Evolutionary conservation across 1,140 invertebrate genomes (phyloP), one percentile per base, ranked within the genome.

Genomic region (Periplaneta americana): DNA sequence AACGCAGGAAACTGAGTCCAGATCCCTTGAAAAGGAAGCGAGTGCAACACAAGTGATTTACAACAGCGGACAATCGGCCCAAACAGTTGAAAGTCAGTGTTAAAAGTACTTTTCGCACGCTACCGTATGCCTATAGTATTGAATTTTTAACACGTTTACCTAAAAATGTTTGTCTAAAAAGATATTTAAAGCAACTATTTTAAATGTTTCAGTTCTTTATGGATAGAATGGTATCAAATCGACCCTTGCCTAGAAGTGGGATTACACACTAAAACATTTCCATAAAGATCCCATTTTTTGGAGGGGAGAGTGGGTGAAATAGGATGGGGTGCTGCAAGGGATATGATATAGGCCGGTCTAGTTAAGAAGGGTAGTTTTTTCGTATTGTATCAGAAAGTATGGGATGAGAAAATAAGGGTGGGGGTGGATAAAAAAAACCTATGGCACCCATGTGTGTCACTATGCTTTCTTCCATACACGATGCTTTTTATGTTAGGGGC

Each of bases 241-340:
- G 48, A 66, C 48, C 48, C 48, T 28, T 28, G 48, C 2, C 48
- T 66, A 66, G 77, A 36, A 78, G 35, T 74, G 32, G 82, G 82
- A 83, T 83, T 83, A 81, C 80, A 81, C 75, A 80, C 37, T n/a
- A 80, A 80, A 74, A 74, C 77, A 83, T 83, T 83, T 83, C 83
- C 83, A 83, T 83, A 83, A 83, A 83, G 78, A 76, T 81, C 81
- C 83, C 83, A 83, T 83, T 80, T 83, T 82, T 81, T 82, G 35
- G 28, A 82, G 78, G 77, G 76, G 34, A 75, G 74, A 48, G 74
- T 34, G 22, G 28, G 57, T 36, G 78, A 57, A 81, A 79, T 48
- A 33, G 74, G 77, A 34, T 34, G 74, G 37, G 81, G 82, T 48
- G 34, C 34, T 34, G 39, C 22, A 35, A 33, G 79, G 79, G 39